Evolutionary conservation across 2,888 invertebrate genomes (phyloP).

Genomic region (Rosalia funebris): DNA sequence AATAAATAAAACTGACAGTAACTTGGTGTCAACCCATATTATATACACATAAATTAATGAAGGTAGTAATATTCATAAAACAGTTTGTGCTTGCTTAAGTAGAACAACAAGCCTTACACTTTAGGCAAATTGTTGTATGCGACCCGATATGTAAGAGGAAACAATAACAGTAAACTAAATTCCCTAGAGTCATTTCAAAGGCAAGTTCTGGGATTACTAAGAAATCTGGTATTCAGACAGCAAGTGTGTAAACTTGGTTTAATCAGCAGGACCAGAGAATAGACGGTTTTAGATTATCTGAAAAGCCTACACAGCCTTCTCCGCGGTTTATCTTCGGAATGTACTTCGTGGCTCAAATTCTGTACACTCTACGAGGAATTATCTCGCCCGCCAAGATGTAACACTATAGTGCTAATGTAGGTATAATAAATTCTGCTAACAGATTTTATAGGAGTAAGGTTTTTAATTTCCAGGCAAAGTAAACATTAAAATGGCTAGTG

Average conservation of each 20-base stretch:
- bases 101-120: conserved; percentile 12
- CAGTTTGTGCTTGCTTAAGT: background rate
- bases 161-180: conserved; percentile 24
- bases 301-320: conserved; percentile 35
- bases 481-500: too few relatives aligned
- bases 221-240: conserved; percentile 32
- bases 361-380: conserved; percentile 8
- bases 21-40: too few relatives aligned
- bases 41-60: too few relatives aligned
- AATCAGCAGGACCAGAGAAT: conserved; percentile 34
- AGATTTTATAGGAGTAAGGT: too few relatives aligned
- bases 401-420: too few relatives aligned
- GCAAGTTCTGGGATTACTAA: conserved; percentile 29
- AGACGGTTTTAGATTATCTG: conserved; percentile 37
- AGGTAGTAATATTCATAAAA: conserved; percentile 18
- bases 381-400: background rate
- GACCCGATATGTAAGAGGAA: conserved; percentile 19
- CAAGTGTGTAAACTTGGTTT: conserved; percentile 28
- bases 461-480: too few relatives aligned
- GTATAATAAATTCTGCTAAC: too few relatives aligned
- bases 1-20: too few relatives aligned
- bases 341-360: conserved; percentile 34
- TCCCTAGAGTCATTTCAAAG: conserved; percentile 19
- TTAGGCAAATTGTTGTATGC: conserved; percentile 12
- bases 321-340: conserved; percentile 34